These are phyloP conservation scores for Melanotaenia maccullochi DNA, from an alignment of 2,797 vertebrate genomes.

Conservation along the genomic window DNA sequence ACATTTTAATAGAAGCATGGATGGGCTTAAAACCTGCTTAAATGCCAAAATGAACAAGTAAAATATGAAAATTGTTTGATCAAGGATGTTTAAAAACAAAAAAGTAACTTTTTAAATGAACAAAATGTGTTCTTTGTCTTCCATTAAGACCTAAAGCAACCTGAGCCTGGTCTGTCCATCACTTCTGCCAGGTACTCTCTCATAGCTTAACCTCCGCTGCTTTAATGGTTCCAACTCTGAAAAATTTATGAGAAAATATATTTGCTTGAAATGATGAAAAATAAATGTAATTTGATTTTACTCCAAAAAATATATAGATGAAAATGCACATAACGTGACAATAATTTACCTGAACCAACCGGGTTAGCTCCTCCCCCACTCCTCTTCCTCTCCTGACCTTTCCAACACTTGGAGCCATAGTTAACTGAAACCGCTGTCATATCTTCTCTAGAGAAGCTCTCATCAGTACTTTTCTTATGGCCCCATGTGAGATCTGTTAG, in stretches of 20 bases:
- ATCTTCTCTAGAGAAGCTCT: not conserved
- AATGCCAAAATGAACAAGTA: not conserved
- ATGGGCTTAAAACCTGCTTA: not conserved
- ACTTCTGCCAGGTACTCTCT: constrained; percentile 89
- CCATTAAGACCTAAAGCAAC: constrained; percentile 81
- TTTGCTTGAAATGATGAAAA: not conserved
- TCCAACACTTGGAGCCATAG: constrained; percentile 59
- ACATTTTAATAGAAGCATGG: not conserved
- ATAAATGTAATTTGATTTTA: not conserved
- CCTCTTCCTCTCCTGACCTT: constrained; percentile 77
- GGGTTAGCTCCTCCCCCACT: constrained; percentile 33
- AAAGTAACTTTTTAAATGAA: not conserved
- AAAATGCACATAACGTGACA: not conserved
- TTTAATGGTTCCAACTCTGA: constrained; percentile 79
- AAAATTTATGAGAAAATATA: constrained; percentile 50
- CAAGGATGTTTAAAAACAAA: not conserved
- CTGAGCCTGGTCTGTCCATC: constrained; percentile 93
- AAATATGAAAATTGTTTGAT: not conserved
- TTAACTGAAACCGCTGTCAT: not conserved
- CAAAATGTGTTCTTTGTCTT: not conserved
- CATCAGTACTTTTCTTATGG: not conserved
- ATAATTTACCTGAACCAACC: constrained; percentile 44
- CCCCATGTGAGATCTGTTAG: constrained; percentile 23
- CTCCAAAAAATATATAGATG: not conserved
- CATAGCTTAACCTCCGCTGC: constrained; percentile 85